Evolutionary conservation across 2,113 vertebrate genomes (phyloP).

Genomic region (Notothenia coriiceps): DNA sequence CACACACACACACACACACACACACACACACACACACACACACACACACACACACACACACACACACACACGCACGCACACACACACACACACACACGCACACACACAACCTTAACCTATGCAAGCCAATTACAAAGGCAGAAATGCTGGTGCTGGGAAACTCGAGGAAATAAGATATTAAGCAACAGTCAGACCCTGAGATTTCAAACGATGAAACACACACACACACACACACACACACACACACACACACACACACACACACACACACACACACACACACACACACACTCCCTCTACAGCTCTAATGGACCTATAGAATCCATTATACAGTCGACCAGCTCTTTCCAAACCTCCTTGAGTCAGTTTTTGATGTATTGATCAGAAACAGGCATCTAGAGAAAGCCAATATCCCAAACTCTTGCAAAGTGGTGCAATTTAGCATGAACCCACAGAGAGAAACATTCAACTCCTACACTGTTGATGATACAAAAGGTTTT

Average conservation of each 20-base stretch:
- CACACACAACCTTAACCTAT: constrained; percentile 12
- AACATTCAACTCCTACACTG: background rate
- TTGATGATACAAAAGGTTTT: background rate
- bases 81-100: background rate
- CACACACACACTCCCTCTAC: no score
- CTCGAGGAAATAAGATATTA: constrained; percentile 55
- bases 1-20: constrained; percentile 5
- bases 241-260: background rate
- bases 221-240: background rate
- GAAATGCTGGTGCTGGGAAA: constrained; percentile 32
- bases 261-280: background rate
- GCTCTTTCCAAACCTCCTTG: background rate
- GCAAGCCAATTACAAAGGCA: constrained; percentile 61
- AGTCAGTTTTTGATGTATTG: background rate
- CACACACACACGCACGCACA: constrained; percentile 7
- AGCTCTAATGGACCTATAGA: background rate
- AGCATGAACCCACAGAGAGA: background rate
- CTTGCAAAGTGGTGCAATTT: background rate
- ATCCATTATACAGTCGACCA: background rate
- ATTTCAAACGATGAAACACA: constrained; percentile 41
- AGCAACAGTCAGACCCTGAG: constrained; percentile 34
- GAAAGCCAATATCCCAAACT: background rate
- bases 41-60: background rate
- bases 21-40: constrained; percentile 21
- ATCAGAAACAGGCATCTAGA: constrained; percentile 1